Evolutionary conservation across 2,113 vertebrate species (phyloP).

Genomic region (Coptodon rendalli): DNA sequence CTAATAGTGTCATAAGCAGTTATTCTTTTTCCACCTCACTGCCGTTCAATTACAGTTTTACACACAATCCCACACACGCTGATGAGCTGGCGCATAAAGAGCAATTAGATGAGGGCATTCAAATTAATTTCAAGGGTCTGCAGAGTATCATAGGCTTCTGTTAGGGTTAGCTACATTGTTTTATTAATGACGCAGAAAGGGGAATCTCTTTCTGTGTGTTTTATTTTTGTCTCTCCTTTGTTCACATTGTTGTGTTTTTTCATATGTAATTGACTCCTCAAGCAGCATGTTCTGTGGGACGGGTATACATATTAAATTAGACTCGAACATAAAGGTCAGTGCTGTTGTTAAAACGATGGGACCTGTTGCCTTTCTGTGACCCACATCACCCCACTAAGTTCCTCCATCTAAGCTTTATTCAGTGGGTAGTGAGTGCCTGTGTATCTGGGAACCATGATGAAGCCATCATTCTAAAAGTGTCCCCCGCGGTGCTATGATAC

Average conservation of each 20-base stretch:
- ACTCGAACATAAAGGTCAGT: neutral
- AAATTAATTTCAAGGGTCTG: neutral
- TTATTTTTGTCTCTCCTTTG: neutral
- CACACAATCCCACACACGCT: neutral
- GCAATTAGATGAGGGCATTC: neutral
- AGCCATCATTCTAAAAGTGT: constrained; percentile 8
- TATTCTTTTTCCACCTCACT: neutral
- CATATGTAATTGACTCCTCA: neutral
- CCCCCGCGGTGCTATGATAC: neutral
- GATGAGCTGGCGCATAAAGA: neutral
- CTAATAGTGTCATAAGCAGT: neutral
- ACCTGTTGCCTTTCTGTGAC: neutral
- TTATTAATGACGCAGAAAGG: neutral
- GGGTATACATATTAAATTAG: neutral
- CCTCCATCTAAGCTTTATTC: neutral
- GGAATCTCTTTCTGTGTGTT: neutral
- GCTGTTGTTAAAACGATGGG: constrained; percentile 1
- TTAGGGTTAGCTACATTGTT: neutral
- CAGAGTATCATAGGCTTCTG: neutral
- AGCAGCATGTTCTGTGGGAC: neutral
- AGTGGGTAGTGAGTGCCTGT: neutral
- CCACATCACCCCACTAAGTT: neutral
- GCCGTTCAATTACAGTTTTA: neutral
- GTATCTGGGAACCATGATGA: neutral
- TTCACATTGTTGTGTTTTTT: neutral